Base-by-base conservation (phyloP, 2,113 vertebrate species). In the Aphyosemion australe region DNA sequence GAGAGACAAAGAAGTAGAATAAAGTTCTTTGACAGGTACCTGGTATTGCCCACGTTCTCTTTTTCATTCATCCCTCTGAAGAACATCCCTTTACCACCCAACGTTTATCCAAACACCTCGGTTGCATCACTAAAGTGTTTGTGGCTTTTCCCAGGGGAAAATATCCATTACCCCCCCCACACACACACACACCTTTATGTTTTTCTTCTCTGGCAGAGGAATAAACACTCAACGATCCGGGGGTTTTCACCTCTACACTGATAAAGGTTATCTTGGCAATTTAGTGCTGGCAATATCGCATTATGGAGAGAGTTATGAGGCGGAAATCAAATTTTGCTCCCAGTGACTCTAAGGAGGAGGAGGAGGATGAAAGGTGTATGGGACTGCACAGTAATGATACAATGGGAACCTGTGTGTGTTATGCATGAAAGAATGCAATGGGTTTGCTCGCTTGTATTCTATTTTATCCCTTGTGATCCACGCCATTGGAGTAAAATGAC, bases 211-310 rank as follows among this genome's bases (percentile, higher is more conserved):
- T 75, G 73, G 70, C 80, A 67, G 73, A 76, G 70, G 79, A 79
- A 81, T 82, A 85, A 84, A 77, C 68, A 53, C 77, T 86, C 69
- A 76, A 78, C 66, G 65, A 89, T 85, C 82, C 85, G 57, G 78
- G 26, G 87, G 87, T 77, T 90, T 89, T 93, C 89, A 91, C 91
- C 91, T 92, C 91, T 86, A 82, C 84, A 84, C 87, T 85, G 90
- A 92, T 91, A 92, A 91, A 93, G 91, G 91, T 93, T 91, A 92
- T 92, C 88, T 83, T 81, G 83, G 88, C 88, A 92, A 91, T 93
- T 93, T 91, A 91, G 87, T 78, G 84, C 80, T 20, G 72, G 85
- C 76, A 65, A 84, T 90, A 92, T 90, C 86, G 52, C 87, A 91
- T 93, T 91, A 92, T 87, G 82, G 85, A 69, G 78, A 88, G 89